Conservation (phyloP, 2,888 invertebrate species). For the Oxystoma pomonae region DNA sequence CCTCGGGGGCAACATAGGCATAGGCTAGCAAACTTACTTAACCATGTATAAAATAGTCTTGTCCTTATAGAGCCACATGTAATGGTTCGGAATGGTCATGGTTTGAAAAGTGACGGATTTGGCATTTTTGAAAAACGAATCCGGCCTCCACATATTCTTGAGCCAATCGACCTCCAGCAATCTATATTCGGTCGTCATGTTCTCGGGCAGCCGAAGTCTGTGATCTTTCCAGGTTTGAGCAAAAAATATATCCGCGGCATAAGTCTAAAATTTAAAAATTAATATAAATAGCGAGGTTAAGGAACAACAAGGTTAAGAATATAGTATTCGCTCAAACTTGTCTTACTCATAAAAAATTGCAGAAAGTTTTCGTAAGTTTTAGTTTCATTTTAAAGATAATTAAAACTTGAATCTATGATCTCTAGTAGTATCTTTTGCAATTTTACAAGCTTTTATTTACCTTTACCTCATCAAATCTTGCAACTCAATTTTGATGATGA, state of each 20-base stretch:
- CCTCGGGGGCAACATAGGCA: no score
- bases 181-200: slow-evolving; percentile 89
- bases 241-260: slow-evolving; percentile 88
- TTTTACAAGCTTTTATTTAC: no score
- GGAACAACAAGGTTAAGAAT: no score
- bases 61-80: slow-evolving; percentile 86
- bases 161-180: slow-evolving; percentile 85
- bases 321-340: no score
- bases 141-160: slow-evolving; percentile 91
- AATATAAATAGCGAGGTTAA: slow-evolving; percentile 11
- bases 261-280: slow-evolving; percentile 57
- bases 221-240: slow-evolving; percentile 93
- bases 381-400: no score
- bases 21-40: no score
- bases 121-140: slow-evolving; percentile 91
- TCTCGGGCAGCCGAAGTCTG: slow-evolving; percentile 78
- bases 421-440: no score
- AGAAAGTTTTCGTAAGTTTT: no score
- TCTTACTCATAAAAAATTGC: no score
- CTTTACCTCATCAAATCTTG: no score
- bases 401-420: no score
- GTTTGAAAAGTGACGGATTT: slow-evolving; percentile 92
- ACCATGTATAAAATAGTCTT: slow-evolving; percentile 84
- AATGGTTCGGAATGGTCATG: slow-evolving; percentile 93
- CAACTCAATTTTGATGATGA: no score